A percentile compares a stretch with the other conserved stretches of the same genome.
These are phyloP conservation scores for Microplitis manilae DNA, from an alignment of 2,888 invertebrate genomes.

Conservation along the genomic window DNA sequence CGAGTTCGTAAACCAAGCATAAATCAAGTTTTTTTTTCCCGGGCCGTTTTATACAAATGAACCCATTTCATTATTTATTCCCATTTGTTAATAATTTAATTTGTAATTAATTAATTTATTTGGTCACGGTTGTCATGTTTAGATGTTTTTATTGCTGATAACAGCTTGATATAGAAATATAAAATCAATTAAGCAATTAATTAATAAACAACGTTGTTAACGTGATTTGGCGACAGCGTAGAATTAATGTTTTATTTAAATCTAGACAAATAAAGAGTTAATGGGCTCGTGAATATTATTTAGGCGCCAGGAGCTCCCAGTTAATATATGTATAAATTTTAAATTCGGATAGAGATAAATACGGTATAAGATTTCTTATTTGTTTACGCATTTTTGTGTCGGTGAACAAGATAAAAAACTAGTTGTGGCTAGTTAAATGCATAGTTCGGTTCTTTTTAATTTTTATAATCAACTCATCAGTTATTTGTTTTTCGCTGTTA, in stretches of 20 bases:
- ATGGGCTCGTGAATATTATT: conserved; percentile 31
- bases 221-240: too few relatives aligned
- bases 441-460: background rate
- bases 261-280: background rate
- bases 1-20: too few relatives aligned
- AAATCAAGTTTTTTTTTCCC: too few relatives aligned
- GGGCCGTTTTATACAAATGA: too few relatives aligned
- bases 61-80: too few relatives aligned
- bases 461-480: background rate
- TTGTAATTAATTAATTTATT: conserved; percentile 33
- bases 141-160: too few relatives aligned
- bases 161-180: too few relatives aligned
- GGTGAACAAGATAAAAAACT: background rate
- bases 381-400: background rate
- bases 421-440: background rate
- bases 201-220: too few relatives aligned
- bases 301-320: conserved; percentile 37
- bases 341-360: background rate
- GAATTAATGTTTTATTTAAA: background rate
- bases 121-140: too few relatives aligned
- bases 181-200: too few relatives aligned
- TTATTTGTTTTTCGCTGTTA: background rate
- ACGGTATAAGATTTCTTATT: background rate
- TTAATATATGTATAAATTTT: background rate
- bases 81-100: too few relatives aligned